Evolutionary conservation across 2,888 invertebrate species (phyloP), one percentile per base, ranked within the genome.

Genomic region (Eilema griseolum): DNA sequence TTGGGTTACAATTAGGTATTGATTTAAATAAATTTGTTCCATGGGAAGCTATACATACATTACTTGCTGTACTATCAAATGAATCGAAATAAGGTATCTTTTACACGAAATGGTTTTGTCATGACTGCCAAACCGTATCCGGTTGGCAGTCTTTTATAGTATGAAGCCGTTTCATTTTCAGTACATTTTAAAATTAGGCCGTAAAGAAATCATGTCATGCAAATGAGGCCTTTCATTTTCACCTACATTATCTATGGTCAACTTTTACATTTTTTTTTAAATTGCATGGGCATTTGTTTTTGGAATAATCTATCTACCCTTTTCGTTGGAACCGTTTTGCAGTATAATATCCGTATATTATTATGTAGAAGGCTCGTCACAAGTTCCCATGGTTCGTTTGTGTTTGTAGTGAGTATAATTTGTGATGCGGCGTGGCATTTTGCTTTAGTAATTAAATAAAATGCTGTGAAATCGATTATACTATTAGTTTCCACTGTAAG

Each of bases 1-100:
- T 80, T 71, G n/a, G 78, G 72, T 75, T 61, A 67, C 31, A 46
- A 67, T 67, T 31, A 59, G 26, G 37, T 62, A 60, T 57, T 61
- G 68, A 63, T 26, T 16, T 65, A 66, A 5, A 67, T 67, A 23
- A 59, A 28, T 26, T 59, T n/a, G n/a, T 52, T 52, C 52, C 52
- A 52, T 52, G 52, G 5, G 52, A 52, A 10, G 7, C 16, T 52
- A 52, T n/a, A 16, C 41, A n/a, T 52, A 8, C 2, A 52, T n/a
- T n/a, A n/a, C 1, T 10, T 20, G 16, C 46, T 3, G 16, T 46
- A 16, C 16, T 41, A 0, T 52, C n/a, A n/a, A n/a, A 20, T 20
- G n/a, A n/a, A 46, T 41, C 4, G 4, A 20, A 46, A 20, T 46
- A 46, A 20, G 46, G 46, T 8, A 20, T 46, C 20, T 7, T 46